Evolutionary conservation across 92 coral and sea anemone species (phyloP), one percentile per base, ranked within the genome.

Genomic region (Pocillopora grandis): DNA sequence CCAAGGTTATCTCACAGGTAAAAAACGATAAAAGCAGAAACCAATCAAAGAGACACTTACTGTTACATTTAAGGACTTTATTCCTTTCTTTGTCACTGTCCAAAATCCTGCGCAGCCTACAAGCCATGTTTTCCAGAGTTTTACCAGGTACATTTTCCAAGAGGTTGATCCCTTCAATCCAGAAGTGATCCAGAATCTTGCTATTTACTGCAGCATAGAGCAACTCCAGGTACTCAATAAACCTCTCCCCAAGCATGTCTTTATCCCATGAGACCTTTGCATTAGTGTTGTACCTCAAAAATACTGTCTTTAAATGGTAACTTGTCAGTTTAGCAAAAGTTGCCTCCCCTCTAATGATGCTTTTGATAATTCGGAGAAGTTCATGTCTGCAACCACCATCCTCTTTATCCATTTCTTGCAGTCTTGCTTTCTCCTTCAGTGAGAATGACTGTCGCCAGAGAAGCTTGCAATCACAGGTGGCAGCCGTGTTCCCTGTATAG

Each of bases 371-470:
- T 79, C 88, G 84, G 15, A 94, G 88, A 11, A 93, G 88, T 68
- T 91, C 95, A 12, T 93, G 92, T 58, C 95, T 59, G 80, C 98
- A 94, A 20, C 98, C 94, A 8, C 81, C 79, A 63, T 89, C 95
- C 9, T 66, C 91, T 69, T 89, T 94, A 80, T 94, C 98, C 86
- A 94, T 73, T 27, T 89, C 90, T n/a, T 64, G 85, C 68, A 94
- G 65, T 59, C 84, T 70, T 19, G 90, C 87, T 71, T 94, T 94
- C 79, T 94, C 98, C 71, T 71, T 82, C 14, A 92, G 76, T 0
- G 98, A 89, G 72, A 94, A 94, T 11, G 98, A 94, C 76, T 89
- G 91, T n/a, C 93, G 82, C 98, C 98, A 94, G 21, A 94, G 87
- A 80, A 94, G 65, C 56, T 71, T 81, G 59, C 80, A 77, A 58